Conservation (phyloP, 2,797 vertebrate genomes). For the Syngnathus acus region DNA sequence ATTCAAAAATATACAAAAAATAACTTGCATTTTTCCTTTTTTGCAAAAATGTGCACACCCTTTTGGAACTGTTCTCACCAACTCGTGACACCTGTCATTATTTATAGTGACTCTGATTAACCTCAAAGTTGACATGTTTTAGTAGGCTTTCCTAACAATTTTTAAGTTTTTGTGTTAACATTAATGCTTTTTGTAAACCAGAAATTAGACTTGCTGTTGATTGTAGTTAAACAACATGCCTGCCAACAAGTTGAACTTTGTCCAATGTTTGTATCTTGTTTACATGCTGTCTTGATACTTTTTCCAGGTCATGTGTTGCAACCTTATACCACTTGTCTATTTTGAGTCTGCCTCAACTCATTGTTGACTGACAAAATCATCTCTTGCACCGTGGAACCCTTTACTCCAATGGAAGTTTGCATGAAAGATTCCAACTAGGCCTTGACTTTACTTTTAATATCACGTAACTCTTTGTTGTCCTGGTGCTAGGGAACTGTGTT, state of each 20-base stretch:
- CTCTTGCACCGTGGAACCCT: slow-evolving; percentile 23
- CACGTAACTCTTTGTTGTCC: neutral
- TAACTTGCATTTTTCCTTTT: neutral
- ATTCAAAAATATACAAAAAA: neutral
- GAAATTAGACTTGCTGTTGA: slow-evolving; percentile 24
- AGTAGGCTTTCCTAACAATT: no score
- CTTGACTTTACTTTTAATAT: neutral
- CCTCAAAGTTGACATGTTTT: neutral
- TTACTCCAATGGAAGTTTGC: slow-evolving; percentile 2
- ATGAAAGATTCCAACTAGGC: slow-evolving; percentile 1
- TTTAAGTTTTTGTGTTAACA: no score
- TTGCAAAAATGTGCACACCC: neutral
- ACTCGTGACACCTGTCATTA: no score
- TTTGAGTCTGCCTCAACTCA: slow-evolving; percentile 51
- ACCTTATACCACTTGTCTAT: slow-evolving; percentile 59
- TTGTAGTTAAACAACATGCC: neutral
- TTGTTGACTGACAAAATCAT: slow-evolving; percentile 36
- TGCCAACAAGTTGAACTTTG: slow-evolving; percentile 26
- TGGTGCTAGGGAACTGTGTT: neutral
- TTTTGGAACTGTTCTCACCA: neutral
- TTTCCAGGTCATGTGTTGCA: slow-evolving; percentile 48
- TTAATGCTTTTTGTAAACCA: slow-evolving; percentile 3
- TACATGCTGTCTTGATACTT: slow-evolving; percentile 17
- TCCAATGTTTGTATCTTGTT: slow-evolving; percentile 20
- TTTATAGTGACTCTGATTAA: neutral